Evolutionary conservation across 1,140 invertebrate genomes (phyloP), one percentile per base, ranked within the genome.

Genomic region (Pissodes strobi): DNA sequence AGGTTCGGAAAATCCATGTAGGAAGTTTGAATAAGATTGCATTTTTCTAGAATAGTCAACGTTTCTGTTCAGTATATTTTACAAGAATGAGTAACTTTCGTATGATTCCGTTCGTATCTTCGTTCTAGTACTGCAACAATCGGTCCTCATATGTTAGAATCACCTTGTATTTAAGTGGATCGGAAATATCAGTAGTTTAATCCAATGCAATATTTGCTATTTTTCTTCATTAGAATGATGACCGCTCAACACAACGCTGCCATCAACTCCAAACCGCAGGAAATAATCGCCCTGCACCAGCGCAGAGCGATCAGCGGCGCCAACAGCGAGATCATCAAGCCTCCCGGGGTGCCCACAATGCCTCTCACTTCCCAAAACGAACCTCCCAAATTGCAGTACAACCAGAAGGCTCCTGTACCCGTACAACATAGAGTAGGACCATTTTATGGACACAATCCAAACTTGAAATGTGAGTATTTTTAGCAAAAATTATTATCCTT

Each of bases 381-480:
- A 30, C 69, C 78, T 4, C 78, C 81, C 0, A 83, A 84, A 59
- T 77, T 82, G 76, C 82, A 80, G 63, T 81, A 78, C 66, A 69
- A 79, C 6, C 82, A 84, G 3, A 80, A 73, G 76, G n/a, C 79
- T 79, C 71, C 71, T 59, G 38, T 73, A 52, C 80, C 70, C 58
- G 70, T 27, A 27, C 77, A 76, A 69, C 78, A 74, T 69, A 64
- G 74, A 59, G 78, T 66, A 78, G 89, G 38, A 82, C 87, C 23
- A 85, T 93, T 92, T 78, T 92, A 91, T 77, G 92, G 90, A 2
- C 91, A 93, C 77, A 92, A 92, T 80, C 91, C 90, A 5, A 92
- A 90, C 77, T 79, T 92, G 17, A 93, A 92, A 82, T 79, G 84
- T 87, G 77, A 27, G 25, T 27, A 9, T 27, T n/a, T n/a, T n/a